Evolutionary conservation across 2,113 vertebrate species (phyloP).

Genomic region (Alethe diademata): DNA sequence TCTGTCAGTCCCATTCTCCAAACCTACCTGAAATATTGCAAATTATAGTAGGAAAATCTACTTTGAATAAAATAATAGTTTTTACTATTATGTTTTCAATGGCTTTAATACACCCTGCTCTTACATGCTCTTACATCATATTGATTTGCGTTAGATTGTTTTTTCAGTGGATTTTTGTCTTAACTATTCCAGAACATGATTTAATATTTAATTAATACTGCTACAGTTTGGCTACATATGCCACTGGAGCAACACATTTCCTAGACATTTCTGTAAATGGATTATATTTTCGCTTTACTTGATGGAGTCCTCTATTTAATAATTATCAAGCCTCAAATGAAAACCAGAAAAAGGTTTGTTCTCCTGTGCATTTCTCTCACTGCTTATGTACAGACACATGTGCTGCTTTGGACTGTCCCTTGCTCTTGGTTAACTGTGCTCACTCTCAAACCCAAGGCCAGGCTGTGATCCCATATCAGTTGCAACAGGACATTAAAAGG

Average conservation of each 20-base stretch:
- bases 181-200: background rate
- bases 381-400: background rate
- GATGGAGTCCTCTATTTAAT: background rate
- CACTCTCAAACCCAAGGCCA: background rate
- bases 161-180: background rate
- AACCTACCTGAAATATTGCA: background rate
- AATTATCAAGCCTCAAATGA: background rate
- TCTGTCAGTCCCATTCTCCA: background rate
- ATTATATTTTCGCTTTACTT: background rate
- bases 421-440: background rate
- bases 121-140: background rate
- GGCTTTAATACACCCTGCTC: background rate
- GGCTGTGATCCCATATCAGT: accelerated
- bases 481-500: background rate
- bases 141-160: background rate
- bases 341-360: background rate
- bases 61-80: background rate
- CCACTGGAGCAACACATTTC: background rate
- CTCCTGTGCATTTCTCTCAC: background rate
- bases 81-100: background rate
- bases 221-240: background rate
- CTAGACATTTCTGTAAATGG: background rate
- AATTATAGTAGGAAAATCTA: background rate
- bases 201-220: background rate
- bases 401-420: accelerated